Percentiles rank a stretch among this genome's conserved stretches.
phyloP scores from a whole-genome alignment of 2,888 invertebrate species.

The Hydraecia micacea region DNA sequence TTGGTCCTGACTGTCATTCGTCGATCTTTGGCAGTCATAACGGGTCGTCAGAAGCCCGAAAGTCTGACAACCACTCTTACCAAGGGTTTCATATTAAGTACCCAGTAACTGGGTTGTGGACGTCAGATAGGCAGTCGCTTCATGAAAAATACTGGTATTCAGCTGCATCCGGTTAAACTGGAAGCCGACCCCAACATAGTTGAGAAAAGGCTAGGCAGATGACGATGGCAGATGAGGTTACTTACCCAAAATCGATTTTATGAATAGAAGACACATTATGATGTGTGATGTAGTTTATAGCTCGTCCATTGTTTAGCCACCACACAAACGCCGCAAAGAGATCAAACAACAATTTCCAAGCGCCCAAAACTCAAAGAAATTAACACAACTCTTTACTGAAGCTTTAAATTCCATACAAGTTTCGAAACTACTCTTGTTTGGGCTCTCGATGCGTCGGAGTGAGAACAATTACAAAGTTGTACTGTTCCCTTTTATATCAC shows the following conservation, averaged over 20 bases:
- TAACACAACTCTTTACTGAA: constrained; percentile 62
- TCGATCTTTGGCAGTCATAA: not conserved
- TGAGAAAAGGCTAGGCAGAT: not conserved
- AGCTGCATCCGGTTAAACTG: not conserved
- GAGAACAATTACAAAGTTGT: constrained; percentile 58
- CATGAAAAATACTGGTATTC: not conserved
- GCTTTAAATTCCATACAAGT: constrained; percentile 61
- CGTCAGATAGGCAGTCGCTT: not conserved
- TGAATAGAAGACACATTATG: not conserved
- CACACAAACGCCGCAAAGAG: constrained; percentile 18
- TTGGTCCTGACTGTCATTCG: not conserved
- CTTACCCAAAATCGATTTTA: not conserved
- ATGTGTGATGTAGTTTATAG: not conserved
- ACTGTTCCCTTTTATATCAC: constrained; percentile 57
- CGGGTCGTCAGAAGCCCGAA: not conserved
- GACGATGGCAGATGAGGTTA: not conserved
- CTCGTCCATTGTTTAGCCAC: constrained; percentile 12
- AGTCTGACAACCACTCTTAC: not conserved
- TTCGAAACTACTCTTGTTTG: constrained; percentile 57
- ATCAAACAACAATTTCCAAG: constrained; percentile 41
- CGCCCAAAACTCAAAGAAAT: constrained; percentile 57
- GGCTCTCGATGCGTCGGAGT: constrained; percentile 27
- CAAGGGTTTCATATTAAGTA: not conserved
- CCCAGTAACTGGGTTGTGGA: not conserved
- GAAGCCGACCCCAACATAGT: not conserved